phyloP scores from a whole-genome alignment of 1,140 invertebrate genomes.

The Arion vulgaris region DNA sequence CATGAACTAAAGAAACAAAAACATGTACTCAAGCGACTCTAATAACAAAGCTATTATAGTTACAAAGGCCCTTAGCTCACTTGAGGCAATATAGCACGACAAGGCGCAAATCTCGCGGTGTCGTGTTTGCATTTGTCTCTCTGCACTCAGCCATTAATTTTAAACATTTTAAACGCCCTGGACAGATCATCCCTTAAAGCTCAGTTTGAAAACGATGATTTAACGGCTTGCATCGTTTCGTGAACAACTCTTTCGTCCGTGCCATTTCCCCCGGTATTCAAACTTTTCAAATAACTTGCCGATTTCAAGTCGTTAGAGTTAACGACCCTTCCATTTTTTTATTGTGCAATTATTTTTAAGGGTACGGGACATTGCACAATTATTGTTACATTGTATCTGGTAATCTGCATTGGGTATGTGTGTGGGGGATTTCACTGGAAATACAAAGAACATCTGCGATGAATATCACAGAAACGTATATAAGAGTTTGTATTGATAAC shows the following conservation, averaged over 20 bases:
- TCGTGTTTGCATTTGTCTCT: not conserved
- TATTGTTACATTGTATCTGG: not conserved
- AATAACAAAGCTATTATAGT: not conserved
- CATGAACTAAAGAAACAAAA: no score
- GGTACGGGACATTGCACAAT: not conserved
- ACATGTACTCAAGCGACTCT: no score
- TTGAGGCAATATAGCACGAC: not conserved
- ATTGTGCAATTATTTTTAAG: not conserved
- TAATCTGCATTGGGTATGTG: not conserved
- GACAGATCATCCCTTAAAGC: not conserved
- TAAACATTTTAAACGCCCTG: not conserved
- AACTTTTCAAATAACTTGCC: not conserved
- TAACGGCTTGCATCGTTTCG: not conserved
- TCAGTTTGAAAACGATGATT: not conserved
- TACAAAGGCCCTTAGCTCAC: not conserved
- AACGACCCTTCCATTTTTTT: constrained; percentile 1
- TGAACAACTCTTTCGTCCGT: not conserved
- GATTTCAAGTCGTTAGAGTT: not conserved
- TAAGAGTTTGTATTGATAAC: no score
- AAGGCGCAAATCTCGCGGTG: not conserved
- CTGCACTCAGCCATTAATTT: not conserved
- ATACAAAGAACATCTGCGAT: no score
- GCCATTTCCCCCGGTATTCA: not conserved
- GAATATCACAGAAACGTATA: no score
- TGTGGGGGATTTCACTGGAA: not conserved